Base-by-base conservation (phyloP, 2,113 vertebrate species). In the Oncorhynchus keta region DNA sequence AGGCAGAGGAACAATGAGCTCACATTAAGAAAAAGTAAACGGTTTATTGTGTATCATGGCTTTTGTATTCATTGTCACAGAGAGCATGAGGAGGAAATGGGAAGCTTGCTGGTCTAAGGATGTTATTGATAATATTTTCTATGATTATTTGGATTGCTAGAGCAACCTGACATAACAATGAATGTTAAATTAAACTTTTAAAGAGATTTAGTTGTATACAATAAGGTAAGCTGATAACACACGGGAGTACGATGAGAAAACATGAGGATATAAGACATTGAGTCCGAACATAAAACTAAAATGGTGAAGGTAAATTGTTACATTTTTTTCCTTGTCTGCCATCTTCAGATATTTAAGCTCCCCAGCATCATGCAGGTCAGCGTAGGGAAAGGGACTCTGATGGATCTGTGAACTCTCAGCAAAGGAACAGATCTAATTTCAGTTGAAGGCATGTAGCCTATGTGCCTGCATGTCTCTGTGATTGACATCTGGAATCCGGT, bases 31-130 rank as follows among this genome's bases (percentile, higher is more conserved):
- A 99, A 97, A 96, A 94, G 91, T 95, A 83, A 94, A 94, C 93
- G 9, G 94, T 98, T 98, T 98, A 99, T 98, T 98, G 93, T 96
- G 93, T 95, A 94, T 96, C 77, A 89, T 95, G 95, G 94, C 94
- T 96, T 93, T 87, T 93, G 93, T 93, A 93, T 94, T 90, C 92
- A 95, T 45, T 87, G 90, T 94, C 94, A 95, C 84, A 85, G 82
- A 77, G 62, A 70, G 79, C 76, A 84, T 74, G 68, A 79, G 75
- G 73, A 87, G 51, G 83, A 76, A 80, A 32, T 83, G 76, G 79
- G 76, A 79, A 82, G 76, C 81, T 68, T 55, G 16, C 51, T 55
- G 14, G 51, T 55, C 51, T 14, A 5, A 67, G 73, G 62, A 85
- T 79, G 76, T 84, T 82, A 70, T 70, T 77, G 61, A 66, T 78